Evolutionary conservation across 2,797 vertebrate species (phyloP).

Genomic region (Pseudomugil tenellus): DNA sequence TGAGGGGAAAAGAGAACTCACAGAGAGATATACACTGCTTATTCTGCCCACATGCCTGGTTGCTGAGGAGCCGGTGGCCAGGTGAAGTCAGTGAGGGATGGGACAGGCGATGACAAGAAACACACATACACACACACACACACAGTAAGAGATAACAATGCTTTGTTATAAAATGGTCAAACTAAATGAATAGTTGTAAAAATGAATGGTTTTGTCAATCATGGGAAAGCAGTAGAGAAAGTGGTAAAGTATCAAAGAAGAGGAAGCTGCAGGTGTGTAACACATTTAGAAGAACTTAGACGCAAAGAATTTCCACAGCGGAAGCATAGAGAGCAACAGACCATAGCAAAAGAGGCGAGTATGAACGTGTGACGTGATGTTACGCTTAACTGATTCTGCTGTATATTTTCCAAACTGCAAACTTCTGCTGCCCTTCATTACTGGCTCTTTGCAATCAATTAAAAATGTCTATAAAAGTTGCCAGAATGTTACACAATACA

Average conservation of each 20-base stretch:
- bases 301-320: constrained; percentile 48
- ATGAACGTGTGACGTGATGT: constrained; percentile 9
- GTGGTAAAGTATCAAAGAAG: constrained; percentile 37
- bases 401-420: not conserved
- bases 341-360: constrained; percentile 22
- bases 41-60: constrained; percentile 69
- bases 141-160: constrained; percentile 21
- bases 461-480: not conserved
- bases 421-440: not conserved
- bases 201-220: constrained; percentile 4
- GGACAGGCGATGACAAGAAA: constrained; percentile 13
- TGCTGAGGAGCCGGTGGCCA: constrained; percentile 47
- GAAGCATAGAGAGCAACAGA: constrained; percentile 50
- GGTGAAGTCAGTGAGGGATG: constrained; percentile 22
- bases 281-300: constrained; percentile 31
- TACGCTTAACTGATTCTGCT: constrained; percentile 2
- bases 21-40: constrained; percentile 48
- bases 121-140: constrained; percentile 11
- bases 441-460: not conserved
- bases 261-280: constrained; percentile 58
- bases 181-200: constrained; percentile 19
- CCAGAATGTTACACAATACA: not conserved
- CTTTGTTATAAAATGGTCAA: constrained; percentile 17
- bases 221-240: constrained; percentile 18
- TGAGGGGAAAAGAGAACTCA: constrained; percentile 68